These are phyloP conservation scores for Myotis pilosus DNA, from an alignment of 2,797 vertebrate species.

Conservation along the genomic window DNA sequence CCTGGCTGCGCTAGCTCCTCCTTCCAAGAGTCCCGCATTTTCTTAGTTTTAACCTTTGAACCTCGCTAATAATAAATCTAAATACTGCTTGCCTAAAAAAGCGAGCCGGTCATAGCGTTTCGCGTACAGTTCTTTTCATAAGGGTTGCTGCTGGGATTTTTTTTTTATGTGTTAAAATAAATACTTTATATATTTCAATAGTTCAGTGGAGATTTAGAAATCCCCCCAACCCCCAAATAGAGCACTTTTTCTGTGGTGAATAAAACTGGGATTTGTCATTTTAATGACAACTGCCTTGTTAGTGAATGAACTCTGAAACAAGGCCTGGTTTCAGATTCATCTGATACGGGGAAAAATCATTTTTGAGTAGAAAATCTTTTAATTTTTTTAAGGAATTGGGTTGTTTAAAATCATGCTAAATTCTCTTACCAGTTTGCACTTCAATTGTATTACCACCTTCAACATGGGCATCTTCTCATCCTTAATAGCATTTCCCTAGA, in stretches of 20 bases:
- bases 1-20: constrained; percentile 37
- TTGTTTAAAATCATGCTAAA: constrained; percentile 50
- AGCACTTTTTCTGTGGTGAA: not conserved
- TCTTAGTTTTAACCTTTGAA: constrained; percentile 70
- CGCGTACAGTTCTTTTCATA: constrained; percentile 33
- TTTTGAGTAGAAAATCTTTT: constrained; percentile 15
- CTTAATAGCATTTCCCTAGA: constrained; percentile 59
- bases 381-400: not conserved
- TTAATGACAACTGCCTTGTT: not conserved
- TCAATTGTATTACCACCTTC: constrained; percentile 53
- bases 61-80: constrained; percentile 72
- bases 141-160: not conserved
- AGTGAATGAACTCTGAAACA: constrained; percentile 34
- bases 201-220: constrained; percentile 32
- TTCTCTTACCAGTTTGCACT: constrained; percentile 61
- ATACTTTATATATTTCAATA: not conserved
- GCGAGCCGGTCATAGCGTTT: constrained; percentile 31
- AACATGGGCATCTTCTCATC: not conserved
- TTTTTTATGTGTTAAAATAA: constrained; percentile 33
- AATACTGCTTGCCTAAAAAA: constrained; percentile 35
- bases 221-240: not conserved
- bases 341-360: not conserved
- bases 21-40: constrained; percentile 65
- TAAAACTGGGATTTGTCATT: constrained; percentile 39
- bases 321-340: not conserved